phyloP scores from a whole-genome alignment of 53 echinoderm and acorn worm species.

The Temnopleurus reevesii region DNA sequence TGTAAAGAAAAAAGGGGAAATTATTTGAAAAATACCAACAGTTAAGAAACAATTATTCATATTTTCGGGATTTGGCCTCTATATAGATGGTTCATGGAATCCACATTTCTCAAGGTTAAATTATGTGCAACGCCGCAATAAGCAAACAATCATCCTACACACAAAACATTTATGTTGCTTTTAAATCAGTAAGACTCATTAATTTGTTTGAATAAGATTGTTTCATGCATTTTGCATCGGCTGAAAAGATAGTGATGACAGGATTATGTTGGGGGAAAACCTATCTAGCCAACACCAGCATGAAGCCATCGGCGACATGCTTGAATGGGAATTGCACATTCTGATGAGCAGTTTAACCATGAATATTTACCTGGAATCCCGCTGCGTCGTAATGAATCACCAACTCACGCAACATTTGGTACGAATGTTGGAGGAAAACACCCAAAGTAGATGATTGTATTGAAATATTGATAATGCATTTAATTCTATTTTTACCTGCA shows the following conservation, averaged over 20 bases:
- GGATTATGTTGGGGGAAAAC: not conserved
- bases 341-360: not conserved
- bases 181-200: not conserved
- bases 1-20: not conserved
- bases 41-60: not conserved
- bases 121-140: not conserved
- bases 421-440: too few species aligned
- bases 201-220: not conserved
- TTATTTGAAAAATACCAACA: not conserved
- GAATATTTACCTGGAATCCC: not conserved
- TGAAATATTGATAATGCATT: not conserved
- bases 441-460: not conserved
- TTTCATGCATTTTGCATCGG: constrained; percentile 29
- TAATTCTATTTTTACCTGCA: not conserved
- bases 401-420: not conserved
- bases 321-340: not conserved
- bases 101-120: not conserved
- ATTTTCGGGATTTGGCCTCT: not conserved
- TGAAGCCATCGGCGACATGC: not conserved
- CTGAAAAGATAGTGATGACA: constrained; percentile 44
- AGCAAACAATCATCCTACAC: not conserved
- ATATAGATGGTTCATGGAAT: not conserved
- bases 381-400: not conserved
- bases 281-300: not conserved
- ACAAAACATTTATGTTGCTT: not conserved